Evolutionary conservation across 2,888 invertebrate species (phyloP).

Genomic region (Himalopsyche kuldschensis): DNA sequence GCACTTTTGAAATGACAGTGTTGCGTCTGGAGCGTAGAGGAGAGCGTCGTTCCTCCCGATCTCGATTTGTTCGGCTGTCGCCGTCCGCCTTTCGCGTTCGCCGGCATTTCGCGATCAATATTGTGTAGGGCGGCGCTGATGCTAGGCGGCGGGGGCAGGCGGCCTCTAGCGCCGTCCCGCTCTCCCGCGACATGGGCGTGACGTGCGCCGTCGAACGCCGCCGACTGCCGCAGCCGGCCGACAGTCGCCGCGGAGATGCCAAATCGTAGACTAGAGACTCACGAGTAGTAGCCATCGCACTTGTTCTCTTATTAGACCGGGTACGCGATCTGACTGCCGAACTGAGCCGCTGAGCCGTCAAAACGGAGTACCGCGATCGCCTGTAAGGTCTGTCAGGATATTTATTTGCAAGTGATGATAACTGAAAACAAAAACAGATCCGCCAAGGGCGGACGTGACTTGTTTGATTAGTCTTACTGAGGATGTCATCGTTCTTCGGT

Average conservation of each 20-base stretch:
- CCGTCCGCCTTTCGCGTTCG: constrained; percentile 4
- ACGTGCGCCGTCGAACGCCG: constrained; percentile 33
- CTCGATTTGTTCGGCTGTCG: constrained; percentile 51
- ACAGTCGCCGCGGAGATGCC: constrained; percentile 45
- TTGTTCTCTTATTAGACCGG: neutral
- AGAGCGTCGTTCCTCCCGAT: neutral
- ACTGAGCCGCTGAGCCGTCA: neutral
- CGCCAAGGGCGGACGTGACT: constrained; percentile 56
- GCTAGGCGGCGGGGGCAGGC: constrained; percentile 47
- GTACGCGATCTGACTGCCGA: neutral
- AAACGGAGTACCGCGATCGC: neutral
- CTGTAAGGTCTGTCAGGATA: neutral
- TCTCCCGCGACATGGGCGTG: constrained; percentile 39
- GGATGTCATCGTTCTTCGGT: neutral
- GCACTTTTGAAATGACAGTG: constrained; percentile 18
- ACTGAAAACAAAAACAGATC: constrained; percentile 47
- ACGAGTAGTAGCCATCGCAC: constrained; percentile 46
- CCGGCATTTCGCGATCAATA: constrained; percentile 54
- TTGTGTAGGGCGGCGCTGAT: constrained; percentile 50
- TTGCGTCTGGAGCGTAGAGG: constrained; percentile 54
- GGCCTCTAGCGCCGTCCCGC: constrained; percentile 31
- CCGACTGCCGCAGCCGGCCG: constrained; percentile 40
- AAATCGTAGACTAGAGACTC: constrained; percentile 41
- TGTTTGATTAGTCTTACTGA: constrained; percentile 62
- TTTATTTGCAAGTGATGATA: constrained; percentile 21